A percentile compares a stretch with the other conserved stretches of the same genome.
Evolutionary conservation across 1,140 invertebrate genomes (phyloP).

Genomic region (Euwallacea fornicatus): DNA sequence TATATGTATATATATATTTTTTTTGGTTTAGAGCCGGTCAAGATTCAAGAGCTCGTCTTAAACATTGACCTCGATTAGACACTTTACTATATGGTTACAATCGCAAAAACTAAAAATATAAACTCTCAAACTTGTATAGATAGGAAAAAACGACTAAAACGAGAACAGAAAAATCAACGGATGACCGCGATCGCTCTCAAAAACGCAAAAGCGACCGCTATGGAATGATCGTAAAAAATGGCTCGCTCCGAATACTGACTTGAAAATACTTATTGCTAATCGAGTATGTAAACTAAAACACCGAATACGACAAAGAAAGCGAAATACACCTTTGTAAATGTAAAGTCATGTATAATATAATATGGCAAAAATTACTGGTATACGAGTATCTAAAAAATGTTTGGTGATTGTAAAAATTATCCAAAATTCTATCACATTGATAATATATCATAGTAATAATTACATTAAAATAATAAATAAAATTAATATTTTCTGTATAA

Average conservation of each 20-base stretch:
- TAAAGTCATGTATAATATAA: constrained; percentile 44
- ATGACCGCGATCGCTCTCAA: background rate
- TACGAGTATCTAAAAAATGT: constrained; percentile 55
- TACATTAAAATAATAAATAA: constrained; percentile 36
- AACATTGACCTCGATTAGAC: constrained; percentile 2
- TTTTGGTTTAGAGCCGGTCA: constrained; percentile 13
- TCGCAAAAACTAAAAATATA: constrained; percentile 12
- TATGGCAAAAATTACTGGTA: constrained; percentile 54
- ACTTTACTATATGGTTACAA: background rate
- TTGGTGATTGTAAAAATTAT: constrained; percentile 56
- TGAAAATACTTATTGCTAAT: constrained; percentile 41
- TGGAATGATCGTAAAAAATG: constrained; percentile 35
- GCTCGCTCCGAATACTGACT: constrained; percentile 36
- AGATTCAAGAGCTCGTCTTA: constrained; percentile 14
- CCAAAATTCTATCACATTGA: constrained; percentile 56
- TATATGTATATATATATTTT: background rate
- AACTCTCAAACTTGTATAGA: background rate
- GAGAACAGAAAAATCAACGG: constrained; percentile 11
- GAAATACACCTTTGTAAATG: constrained; percentile 29
- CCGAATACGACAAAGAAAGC: constrained; percentile 24
- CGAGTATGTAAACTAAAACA: constrained; percentile 32
- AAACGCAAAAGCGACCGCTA: background rate
- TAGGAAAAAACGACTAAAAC: constrained; percentile 1
- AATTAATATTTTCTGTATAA: constrained; percentile 25
- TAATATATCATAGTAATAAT: constrained; percentile 50